phyloP scores from a whole-genome alignment of 2,113 vertebrate species.

The Neodon shergylaensis region DNA sequence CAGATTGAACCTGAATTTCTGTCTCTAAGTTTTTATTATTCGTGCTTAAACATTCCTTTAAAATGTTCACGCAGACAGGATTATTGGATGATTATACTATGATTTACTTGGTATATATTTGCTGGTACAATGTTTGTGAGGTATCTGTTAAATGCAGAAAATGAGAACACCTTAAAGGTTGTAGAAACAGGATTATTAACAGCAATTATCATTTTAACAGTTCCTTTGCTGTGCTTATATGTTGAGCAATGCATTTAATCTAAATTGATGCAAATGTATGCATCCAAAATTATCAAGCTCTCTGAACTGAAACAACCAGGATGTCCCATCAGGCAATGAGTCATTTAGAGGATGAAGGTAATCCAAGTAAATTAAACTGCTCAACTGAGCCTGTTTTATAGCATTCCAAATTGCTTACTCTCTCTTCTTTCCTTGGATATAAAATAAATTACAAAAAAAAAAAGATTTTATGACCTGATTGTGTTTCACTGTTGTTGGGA shows the following conservation, averaged over 20 bases:
- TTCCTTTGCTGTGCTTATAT: slow-evolving; percentile 56
- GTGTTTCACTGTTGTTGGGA: slow-evolving; percentile 53
- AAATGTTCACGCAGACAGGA: slow-evolving; percentile 27
- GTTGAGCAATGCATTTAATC: slow-evolving; percentile 62
- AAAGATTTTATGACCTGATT: slow-evolving; percentile 65
- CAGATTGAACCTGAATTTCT: too few relatives aligned
- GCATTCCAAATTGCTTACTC: slow-evolving; percentile 80
- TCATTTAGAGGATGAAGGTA: slow-evolving; percentile 65
- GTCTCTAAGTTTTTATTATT: too few relatives aligned
- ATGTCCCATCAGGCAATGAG: slow-evolving; percentile 40
- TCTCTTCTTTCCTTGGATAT: slow-evolving; percentile 74
- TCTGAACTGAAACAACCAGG: slow-evolving; percentile 65
- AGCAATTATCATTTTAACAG: slow-evolving; percentile 43
- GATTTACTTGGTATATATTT: slow-evolving; percentile 43
- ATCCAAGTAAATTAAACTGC: slow-evolving; percentile 81
- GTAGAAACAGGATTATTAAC: slow-evolving; percentile 48
- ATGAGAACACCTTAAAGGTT: slow-evolving; percentile 44
- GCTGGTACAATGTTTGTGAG: background rate
- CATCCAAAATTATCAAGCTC: slow-evolving; percentile 64
- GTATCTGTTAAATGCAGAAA: background rate
- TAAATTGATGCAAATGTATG: slow-evolving; percentile 72
- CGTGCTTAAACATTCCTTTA: background rate
- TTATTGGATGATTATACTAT: background rate
- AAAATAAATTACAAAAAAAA: slow-evolving; percentile 70
- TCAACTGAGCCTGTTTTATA: slow-evolving; percentile 68